Percentiles rank a stretch among this genome's conserved stretches.
These are phyloP conservation scores for Hafferia zeledoni DNA, from an alignment of 2,797 vertebrate genomes.

Conservation along the genomic window DNA sequence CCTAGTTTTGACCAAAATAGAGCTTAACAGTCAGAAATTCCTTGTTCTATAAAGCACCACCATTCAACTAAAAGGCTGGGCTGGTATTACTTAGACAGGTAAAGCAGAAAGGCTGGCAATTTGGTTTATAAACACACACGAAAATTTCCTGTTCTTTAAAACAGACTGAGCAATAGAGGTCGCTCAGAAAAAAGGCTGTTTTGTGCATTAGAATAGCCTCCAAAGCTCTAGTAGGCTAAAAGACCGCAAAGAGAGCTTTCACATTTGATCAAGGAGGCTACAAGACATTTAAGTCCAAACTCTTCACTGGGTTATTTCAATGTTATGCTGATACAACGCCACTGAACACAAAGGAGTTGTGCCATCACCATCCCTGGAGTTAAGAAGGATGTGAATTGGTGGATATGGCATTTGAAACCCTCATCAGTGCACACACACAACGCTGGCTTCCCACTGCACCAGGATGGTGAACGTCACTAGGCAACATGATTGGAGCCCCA, in stretches of 20 bases:
- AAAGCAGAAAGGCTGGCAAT: neutral
- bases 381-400: neutral
- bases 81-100: neutral
- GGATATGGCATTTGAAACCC: neutral
- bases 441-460: fast-evolving
- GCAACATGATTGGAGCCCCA: neutral
- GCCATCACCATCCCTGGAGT: neutral
- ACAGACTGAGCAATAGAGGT: neutral
- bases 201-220: neutral
- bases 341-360: neutral
- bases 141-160: neutral
- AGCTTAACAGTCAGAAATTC: neutral
- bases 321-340: neutral
- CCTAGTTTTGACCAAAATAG: neutral
- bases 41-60: neutral
- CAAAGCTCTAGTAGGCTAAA: neutral
- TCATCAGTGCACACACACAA: too few species aligned
- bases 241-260: neutral
- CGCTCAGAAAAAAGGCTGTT: neutral
- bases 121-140: neutral
- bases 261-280: neutral
- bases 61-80: neutral
- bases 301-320: neutral
- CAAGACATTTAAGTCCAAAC: neutral
- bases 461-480: neutral